phyloP scores from a whole-genome alignment of 2,888 invertebrate species.

The Caenorhabditis sinica region DNA sequence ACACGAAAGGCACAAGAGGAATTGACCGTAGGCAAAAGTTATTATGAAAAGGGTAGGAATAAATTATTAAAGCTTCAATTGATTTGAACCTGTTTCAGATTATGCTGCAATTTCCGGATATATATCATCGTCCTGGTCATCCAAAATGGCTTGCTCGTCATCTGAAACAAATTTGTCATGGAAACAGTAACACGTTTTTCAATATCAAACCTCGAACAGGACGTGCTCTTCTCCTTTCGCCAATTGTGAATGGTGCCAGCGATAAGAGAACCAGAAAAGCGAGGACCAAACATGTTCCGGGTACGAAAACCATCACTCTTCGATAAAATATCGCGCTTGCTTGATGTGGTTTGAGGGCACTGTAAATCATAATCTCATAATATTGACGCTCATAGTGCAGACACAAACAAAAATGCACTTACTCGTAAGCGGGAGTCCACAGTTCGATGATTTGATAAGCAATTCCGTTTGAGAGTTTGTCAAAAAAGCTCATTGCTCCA shows the following conservation, averaged over 20 bases:
- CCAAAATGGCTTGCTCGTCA: slow-evolving; percentile 55
- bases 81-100: neutral
- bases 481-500: slow-evolving; percentile 94
- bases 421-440: slow-evolving; percentile 86
- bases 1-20: neutral
- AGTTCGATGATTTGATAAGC: slow-evolving; percentile 92
- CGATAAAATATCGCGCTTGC: slow-evolving; percentile 79
- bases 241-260: slow-evolving; percentile 73
- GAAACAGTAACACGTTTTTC: neutral
- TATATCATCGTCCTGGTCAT: slow-evolving; percentile 48
- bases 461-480: slow-evolving; percentile 93
- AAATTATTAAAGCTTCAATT: slow-evolving; percentile 22
- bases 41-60: neutral
- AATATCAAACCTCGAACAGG: slow-evolving; percentile 20
- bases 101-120: slow-evolving; percentile 23
- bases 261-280: slow-evolving; percentile 76
- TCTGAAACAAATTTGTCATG: slow-evolving; percentile 29
- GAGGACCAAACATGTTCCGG: slow-evolving; percentile 76
- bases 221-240: slow-evolving; percentile 65
- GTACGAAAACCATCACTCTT: slow-evolving; percentile 80
- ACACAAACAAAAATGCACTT: slow-evolving; percentile 57
- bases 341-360: slow-evolving; percentile 66
- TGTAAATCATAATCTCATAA: slow-evolving; percentile 60
- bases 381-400: neutral
- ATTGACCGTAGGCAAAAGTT: neutral